Percentiles rank a stretch among this genome's conserved stretches.
Conservation (phyloP, 1,140 invertebrate species). For the Drosophila mauritiana region DNA sequence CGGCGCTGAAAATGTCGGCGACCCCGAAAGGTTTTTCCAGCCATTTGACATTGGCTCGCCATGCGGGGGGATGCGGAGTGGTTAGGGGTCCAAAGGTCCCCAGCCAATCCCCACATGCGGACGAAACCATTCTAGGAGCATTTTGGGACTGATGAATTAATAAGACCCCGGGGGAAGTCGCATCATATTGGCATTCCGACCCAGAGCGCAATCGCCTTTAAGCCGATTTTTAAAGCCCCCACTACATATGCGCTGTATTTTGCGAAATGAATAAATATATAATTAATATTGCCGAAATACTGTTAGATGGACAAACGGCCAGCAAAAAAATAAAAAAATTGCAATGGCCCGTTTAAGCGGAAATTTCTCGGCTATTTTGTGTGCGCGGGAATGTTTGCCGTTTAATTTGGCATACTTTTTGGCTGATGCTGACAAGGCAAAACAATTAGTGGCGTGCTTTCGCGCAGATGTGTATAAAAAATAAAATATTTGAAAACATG, state of each 20-base stretch:
- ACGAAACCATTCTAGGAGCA: conserved; percentile 11
- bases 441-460: conserved; percentile 17
- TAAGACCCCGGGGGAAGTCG: conserved; percentile 19
- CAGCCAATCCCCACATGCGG: neutral
- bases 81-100: neutral
- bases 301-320: neutral
- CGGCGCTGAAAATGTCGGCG: conserved; percentile 34
- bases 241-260: conserved; percentile 3
- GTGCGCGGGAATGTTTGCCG: neutral
- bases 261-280: conserved; percentile 4
- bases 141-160: conserved; percentile 31
- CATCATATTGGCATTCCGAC: conserved; percentile 6
- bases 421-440: conserved; percentile 8
- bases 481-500: neutral
- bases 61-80: too few species aligned
- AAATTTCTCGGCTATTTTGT: conserved; percentile 4
- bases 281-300: conserved; percentile 19
- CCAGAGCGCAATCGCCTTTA: conserved; percentile 12
- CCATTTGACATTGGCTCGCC: conserved; percentile 22
- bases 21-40: conserved; percentile 29
- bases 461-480: conserved; percentile 1
- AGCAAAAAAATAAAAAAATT: neutral
- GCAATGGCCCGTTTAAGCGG: neutral
- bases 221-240: conserved; percentile 23
- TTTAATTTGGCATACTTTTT: conserved; percentile 29